Evolutionary conservation across 2,888 invertebrate genomes (phyloP).

Genomic region (Agrypnus murinus): DNA sequence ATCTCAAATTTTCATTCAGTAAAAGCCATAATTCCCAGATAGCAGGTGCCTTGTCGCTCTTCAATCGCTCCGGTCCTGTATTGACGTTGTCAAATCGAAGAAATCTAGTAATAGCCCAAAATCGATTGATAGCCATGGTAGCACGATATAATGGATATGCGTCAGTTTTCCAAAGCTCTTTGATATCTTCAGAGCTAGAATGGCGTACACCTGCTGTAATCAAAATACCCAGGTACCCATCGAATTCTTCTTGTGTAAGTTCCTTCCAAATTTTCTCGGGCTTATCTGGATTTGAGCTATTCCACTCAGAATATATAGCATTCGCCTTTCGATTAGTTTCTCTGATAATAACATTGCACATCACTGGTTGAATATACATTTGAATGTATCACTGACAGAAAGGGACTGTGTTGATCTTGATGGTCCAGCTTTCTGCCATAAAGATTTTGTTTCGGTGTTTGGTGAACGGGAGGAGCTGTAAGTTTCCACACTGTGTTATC

Average conservation of each 20-base stretch:
- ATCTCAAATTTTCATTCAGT: slow-evolving; percentile 60
- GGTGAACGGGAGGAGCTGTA: slow-evolving; percentile 2
- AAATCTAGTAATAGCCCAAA: slow-evolving; percentile 54
- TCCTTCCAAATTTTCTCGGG: slow-evolving; percentile 6
- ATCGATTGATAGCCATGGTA: slow-evolving; percentile 18
- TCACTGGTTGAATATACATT: slow-evolving; percentile 26
- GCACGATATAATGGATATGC: slow-evolving; percentile 27
- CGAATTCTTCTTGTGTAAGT: slow-evolving; percentile 27
- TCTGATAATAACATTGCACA: slow-evolving; percentile 20
- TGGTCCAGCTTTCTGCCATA: slow-evolving; percentile 16
- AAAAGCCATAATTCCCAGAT: slow-evolving; percentile 60
- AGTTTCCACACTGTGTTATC: neutral
- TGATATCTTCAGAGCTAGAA: slow-evolving; percentile 17
- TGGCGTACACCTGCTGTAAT: slow-evolving; percentile 20
- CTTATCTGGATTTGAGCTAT: slow-evolving; percentile 16
- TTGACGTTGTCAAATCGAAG: slow-evolving; percentile 60
- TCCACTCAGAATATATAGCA: slow-evolving; percentile 19
- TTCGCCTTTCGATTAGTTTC: slow-evolving; percentile 34
- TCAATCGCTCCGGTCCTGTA: slow-evolving; percentile 56
- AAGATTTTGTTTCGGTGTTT: slow-evolving; percentile 21
- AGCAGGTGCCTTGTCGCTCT: slow-evolving; percentile 60
- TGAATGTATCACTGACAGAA: slow-evolving; percentile 17
- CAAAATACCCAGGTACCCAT: slow-evolving; percentile 17
- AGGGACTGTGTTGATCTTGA: slow-evolving; percentile 20
- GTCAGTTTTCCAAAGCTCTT: slow-evolving; percentile 32